phyloP scores from a whole-genome alignment of 2,797 vertebrate species.

The Oreonectes daqikongensis region DNA sequence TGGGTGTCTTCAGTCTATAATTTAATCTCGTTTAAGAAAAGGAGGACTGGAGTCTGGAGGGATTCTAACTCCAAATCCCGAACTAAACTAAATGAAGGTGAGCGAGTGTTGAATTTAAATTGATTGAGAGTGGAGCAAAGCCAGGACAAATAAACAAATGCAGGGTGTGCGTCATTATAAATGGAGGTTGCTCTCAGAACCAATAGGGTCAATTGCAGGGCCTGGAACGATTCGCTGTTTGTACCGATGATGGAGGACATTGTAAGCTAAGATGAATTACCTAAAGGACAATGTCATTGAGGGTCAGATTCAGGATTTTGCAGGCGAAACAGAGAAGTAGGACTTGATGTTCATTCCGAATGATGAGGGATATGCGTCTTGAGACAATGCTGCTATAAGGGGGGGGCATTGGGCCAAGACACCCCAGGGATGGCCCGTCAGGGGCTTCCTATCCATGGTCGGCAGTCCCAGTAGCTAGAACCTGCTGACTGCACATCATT shows the following conservation, averaged over 20 bases:
- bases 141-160: conserved; percentile 1
- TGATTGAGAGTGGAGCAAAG: conserved; percentile 26
- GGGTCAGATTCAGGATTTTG: conserved; percentile 2
- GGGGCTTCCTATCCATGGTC: not conserved
- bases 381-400: not conserved
- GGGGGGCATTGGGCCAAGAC: not conserved
- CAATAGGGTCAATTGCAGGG: not conserved
- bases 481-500: conserved; percentile 33
- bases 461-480: conserved; percentile 7
- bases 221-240: not conserved
- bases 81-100: conserved; percentile 22
- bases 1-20: not conserved
- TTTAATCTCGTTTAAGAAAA: not conserved
- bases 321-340: not conserved
- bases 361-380: conserved; percentile 15
- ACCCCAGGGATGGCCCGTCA: conserved; percentile 9
- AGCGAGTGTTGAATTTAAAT: conserved; percentile 2
- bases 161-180: conserved; percentile 36
- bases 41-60: not conserved
- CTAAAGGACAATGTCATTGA: conserved; percentile 1
- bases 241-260: not conserved
- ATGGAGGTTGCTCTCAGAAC: conserved; percentile 31
- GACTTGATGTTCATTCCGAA: conserved; percentile 13
- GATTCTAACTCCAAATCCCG: not conserved
- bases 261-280: conserved; percentile 30